These are phyloP conservation scores for Leptinotarsa defecta DNA, from an alignment of 1,140 invertebrate species.

Conservation along the genomic window DNA sequence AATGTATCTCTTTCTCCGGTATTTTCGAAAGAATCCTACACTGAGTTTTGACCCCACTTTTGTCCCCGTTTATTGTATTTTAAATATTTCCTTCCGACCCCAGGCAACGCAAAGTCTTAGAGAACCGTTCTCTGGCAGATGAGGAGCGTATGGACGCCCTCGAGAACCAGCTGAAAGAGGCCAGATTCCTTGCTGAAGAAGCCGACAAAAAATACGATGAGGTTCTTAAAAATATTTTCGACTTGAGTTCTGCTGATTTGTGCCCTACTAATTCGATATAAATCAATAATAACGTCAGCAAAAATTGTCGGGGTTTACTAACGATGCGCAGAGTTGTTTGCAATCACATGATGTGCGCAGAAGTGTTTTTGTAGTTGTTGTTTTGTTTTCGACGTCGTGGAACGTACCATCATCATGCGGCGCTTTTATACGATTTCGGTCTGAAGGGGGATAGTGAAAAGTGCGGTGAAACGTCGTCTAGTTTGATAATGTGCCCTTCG, in stretches of 20 bases:
- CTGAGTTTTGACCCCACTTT: too few relatives aligned
- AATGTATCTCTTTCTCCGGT: too few relatives aligned
- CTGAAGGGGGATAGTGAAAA: background rate
- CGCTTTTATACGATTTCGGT: background rate
- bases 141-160: constrained; percentile 99
- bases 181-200: constrained; percentile 99
- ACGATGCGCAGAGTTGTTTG: background rate
- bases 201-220: constrained; percentile 99
- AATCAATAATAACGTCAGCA: background rate
- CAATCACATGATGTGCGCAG: background rate
- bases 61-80: background rate
- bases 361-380: constrained; percentile 21
- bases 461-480: background rate
- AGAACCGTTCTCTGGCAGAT: constrained; percentile 99
- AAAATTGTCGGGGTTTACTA: background rate
- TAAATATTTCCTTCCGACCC: constrained; percentile 14
- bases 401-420: constrained; percentile 24
- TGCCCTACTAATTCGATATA: constrained; percentile 27
- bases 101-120: constrained; percentile 91
- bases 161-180: constrained; percentile 99
- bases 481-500: background rate
- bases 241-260: constrained; percentile 33
- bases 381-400: constrained; percentile 19
- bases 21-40: too few relatives aligned
- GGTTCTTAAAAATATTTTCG: constrained; percentile 64